Evolutionary conservation across 2,888 invertebrate species (phyloP).

Genomic region (Cryptocephalus moraei): DNA sequence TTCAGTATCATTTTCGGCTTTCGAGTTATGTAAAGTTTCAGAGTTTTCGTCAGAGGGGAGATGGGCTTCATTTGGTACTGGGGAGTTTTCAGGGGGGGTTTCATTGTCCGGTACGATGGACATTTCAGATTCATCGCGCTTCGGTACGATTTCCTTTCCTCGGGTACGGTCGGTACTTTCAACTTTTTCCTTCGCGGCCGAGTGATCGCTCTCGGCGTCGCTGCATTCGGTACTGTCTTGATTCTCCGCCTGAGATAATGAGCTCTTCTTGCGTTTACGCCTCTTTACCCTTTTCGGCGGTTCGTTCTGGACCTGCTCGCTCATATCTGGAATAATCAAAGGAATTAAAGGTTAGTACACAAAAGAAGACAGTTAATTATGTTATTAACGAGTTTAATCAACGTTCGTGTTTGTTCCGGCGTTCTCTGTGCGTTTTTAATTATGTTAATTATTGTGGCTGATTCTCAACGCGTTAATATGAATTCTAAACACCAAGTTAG

Average conservation of each 20-base stretch:
- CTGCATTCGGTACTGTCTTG: slow-evolving; percentile 24
- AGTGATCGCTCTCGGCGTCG: slow-evolving; percentile 14
- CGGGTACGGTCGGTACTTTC: background rate
- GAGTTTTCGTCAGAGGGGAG: slow-evolving; percentile 1
- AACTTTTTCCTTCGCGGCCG: slow-evolving; percentile 2
- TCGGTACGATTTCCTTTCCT: background rate
- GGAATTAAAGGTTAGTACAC: background rate
- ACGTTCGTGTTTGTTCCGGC: too few species aligned
- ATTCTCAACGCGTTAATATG: too few species aligned
- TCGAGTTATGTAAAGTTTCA: background rate
- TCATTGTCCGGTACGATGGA: background rate
- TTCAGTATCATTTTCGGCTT: background rate
- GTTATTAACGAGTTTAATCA: too few species aligned
- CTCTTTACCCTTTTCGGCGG: slow-evolving; percentile 21
- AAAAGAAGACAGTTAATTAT: too few species aligned
- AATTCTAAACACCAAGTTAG: too few species aligned
- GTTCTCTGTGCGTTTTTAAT: too few species aligned
- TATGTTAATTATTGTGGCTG: too few species aligned
- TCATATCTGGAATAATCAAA: slow-evolving; percentile 13
- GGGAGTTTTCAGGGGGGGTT: slow-evolving; percentile 1
- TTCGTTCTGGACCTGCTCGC: background rate
- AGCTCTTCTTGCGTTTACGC: slow-evolving; percentile 23
- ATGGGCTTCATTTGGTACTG: slow-evolving; percentile 1
- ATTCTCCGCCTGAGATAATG: slow-evolving; percentile 14
- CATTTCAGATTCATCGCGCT: background rate